Base-by-base conservation (phyloP, 1,140 invertebrate species). In the Dufourea novaeangliae region DNA sequence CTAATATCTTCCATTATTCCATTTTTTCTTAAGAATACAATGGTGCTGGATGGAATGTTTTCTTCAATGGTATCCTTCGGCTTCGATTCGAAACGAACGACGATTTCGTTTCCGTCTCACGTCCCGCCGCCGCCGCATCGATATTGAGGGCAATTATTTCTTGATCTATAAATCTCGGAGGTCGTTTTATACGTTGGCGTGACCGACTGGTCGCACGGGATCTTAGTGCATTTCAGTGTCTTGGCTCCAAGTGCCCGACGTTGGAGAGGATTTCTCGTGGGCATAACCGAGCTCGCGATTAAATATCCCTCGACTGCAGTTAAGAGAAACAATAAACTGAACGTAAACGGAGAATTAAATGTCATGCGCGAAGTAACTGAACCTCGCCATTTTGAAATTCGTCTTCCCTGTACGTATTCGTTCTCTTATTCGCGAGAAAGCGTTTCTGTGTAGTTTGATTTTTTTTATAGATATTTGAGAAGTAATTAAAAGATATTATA, bases 141-240 rank as follows among this genome's bases (percentile, higher is more conserved):
- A 75, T 75, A 66, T 75, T 32, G 61, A 32, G 72, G 39, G 62
- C 63, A 75, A 75, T 75, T 75, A 75, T 67, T 75, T 67, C 63
- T 75, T 34, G 52, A 67, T 63, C 54, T 59, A 75, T 75, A 67
- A 75, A 75, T 75, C 72, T 67, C 25, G 29, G 50, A 46, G 25
- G 62, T 50, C 20, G 72, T 67, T 75, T 75, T 67, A 67, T 46
- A 56, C 46, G 72, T 7, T 37, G 63, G 52, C 54, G 63, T 67
- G 63, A 66, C 62, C 59, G 29, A 63, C 52, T 46, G 52, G 27
- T 34, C 62, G 39, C 52, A 27, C 39, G 39, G 20, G 62, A 66
- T 75, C 63, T 67, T 37, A 32, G 27, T 66, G 63, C 54, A 59
- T 67, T 67, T 75, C 62, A 50, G 52, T 66, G 59, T 73, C 44